Conservation (phyloP, 2,888 invertebrate species). For the Magallana nippona region DNA sequence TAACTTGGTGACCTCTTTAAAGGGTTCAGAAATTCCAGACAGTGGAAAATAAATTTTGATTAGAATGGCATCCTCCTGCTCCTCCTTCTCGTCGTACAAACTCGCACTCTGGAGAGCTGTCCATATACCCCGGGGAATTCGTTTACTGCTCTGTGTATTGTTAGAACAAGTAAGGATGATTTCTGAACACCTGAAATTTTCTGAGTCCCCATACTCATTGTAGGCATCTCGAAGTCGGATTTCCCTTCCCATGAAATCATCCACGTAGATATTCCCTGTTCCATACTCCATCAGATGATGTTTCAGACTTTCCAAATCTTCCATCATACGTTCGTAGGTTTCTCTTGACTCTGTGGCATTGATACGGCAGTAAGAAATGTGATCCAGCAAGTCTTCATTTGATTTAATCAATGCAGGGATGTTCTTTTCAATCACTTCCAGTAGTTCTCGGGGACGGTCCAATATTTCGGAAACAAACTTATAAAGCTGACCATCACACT, state of each 20-base stretch:
- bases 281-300: conserved; percentile 60
- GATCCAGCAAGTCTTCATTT: conserved; percentile 61
- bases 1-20: conserved; percentile 67
- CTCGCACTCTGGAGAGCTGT: conserved; percentile 54
- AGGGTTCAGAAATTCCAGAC: conserved; percentile 59
- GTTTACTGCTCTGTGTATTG: conserved; percentile 32
- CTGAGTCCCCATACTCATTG: background rate
- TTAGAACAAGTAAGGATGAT: conserved; percentile 43
- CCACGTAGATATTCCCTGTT: conserved; percentile 60
- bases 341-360: conserved; percentile 51
- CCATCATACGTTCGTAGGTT: conserved; percentile 61
- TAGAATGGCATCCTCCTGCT: conserved; percentile 52
- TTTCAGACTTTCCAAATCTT: conserved; percentile 60
- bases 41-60: conserved; percentile 62
- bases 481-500: conserved; percentile 49
- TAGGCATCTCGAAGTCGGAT: conserved; percentile 44
- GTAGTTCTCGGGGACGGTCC: conserved; percentile 54
- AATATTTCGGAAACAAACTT: conserved; percentile 53
- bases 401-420: conserved; percentile 63
- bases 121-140: conserved; percentile 59
- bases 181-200: background rate
- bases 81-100: conserved; percentile 48
- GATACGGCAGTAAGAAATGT: conserved; percentile 54
- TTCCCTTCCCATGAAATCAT: conserved; percentile 61
- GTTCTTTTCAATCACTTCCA: conserved; percentile 51